Percentiles rank a stretch among this genome's conserved stretches.
Conservation (phyloP, 2,113 vertebrate genomes). For the Anser brachyrhynchus region DNA sequence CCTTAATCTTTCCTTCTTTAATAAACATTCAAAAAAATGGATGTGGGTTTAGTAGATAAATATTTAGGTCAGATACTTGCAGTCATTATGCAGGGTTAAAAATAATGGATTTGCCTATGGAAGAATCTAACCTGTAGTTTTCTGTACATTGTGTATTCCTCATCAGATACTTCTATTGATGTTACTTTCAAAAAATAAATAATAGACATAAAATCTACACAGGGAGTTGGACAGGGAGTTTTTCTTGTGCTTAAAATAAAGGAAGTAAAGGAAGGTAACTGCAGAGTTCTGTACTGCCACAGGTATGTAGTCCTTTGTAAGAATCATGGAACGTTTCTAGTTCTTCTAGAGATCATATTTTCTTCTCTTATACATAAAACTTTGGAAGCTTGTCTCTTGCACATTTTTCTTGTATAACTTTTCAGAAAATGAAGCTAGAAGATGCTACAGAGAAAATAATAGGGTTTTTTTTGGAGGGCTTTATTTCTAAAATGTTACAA, state of each 20-base stretch:
- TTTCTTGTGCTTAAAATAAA: neutral
- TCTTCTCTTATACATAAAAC: neutral
- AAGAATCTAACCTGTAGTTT: neutral
- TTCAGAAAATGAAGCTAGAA: neutral
- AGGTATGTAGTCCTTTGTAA: neutral
- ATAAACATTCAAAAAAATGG: rapidly evolving
- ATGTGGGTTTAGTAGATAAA: neutral
- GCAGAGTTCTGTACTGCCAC: neutral
- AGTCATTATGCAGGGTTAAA: neutral
- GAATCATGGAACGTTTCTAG: neutral
- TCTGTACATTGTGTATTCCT: neutral
- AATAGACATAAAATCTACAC: neutral
- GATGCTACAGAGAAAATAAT: neutral
- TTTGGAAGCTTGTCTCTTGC: neutral
- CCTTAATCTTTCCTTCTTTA: neutral
- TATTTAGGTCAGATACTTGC: neutral
- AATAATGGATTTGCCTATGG: neutral
- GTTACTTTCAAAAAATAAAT: neutral
- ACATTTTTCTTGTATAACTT: neutral
- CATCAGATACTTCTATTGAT: neutral
- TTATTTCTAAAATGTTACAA: neutral
- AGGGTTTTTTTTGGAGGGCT: neutral
- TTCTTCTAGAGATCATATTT: neutral
- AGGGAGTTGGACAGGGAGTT: neutral
- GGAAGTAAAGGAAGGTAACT: neutral